These are phyloP conservation scores for Astyanax mexicanus DNA, from an alignment of 2,797 vertebrate species.

Conservation along the genomic window DNA sequence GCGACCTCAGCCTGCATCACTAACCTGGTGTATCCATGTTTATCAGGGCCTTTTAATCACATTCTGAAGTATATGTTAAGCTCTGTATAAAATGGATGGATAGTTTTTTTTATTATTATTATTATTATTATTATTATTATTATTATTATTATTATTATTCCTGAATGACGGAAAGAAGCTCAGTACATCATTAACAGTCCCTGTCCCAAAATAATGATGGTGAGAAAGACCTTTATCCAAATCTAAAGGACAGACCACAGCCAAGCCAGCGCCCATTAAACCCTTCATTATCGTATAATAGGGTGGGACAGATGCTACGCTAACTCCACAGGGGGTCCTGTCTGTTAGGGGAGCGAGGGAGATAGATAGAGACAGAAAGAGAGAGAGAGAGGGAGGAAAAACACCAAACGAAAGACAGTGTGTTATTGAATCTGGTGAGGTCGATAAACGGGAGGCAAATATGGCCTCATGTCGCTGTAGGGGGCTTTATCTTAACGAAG, in stretches of 20 bases:
- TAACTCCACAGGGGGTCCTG: constrained; percentile 10
- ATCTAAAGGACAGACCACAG: not conserved
- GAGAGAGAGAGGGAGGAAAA: not conserved
- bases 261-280: constrained; percentile 1
- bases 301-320: not conserved
- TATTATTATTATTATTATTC: too few species aligned
- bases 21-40: too few species aligned
- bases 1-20: too few species aligned
- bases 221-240: not conserved
- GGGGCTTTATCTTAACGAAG: constrained; percentile 27
- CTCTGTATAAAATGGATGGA: too few species aligned
- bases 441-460: constrained; percentile 35
- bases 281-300: constrained; percentile 33
- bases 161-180: too few species aligned
- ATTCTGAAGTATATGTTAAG: too few species aligned
- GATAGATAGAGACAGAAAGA: not conserved
- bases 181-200: not conserved
- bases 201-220: not conserved
- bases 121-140: too few species aligned
- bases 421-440: constrained; percentile 7
- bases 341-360: constrained; percentile 11
- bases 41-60: too few species aligned
- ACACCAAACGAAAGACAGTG: not conserved
- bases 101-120: too few species aligned
- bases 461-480: constrained; percentile 10